These are phyloP conservation scores for Dolichopus griseipennis DNA, from an alignment of 2,888 invertebrate species.

Conservation along the genomic window DNA sequence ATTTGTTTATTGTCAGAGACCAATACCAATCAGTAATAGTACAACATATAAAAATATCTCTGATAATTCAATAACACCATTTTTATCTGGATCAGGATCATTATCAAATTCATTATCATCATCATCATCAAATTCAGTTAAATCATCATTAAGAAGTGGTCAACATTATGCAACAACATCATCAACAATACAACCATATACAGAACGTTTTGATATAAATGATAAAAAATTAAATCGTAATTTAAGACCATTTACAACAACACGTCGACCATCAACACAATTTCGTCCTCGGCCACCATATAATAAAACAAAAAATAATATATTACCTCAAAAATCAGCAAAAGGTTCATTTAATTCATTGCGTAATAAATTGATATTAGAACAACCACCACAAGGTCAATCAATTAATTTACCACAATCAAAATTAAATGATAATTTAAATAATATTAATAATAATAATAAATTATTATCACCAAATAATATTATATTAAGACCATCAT, in stretches of 20 bases:
- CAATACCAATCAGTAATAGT: constrained; percentile 4
- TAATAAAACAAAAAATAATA: constrained; percentile 4
- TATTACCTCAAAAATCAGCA: neutral
- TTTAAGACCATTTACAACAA: constrained; percentile 4
- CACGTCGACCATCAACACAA: constrained; percentile 1
- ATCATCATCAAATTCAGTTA: neutral
- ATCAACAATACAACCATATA: neutral
- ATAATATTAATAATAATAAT: neutral
- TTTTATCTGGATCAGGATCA: neutral
- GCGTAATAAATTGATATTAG: neutral
- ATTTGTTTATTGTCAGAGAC: neutral
- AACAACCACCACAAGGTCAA: neutral
- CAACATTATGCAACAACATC: constrained; percentile 6
- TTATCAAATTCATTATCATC: neutral
- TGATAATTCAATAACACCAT: neutral
- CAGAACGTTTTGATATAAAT: constrained; percentile 6
- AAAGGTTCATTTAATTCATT: neutral
- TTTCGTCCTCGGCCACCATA: neutral
- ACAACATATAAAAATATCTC: neutral
- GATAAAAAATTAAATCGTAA: constrained; percentile 6
- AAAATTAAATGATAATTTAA: neutral
- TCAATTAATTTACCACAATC: neutral
- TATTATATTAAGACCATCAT: neutral
- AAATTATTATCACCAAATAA: neutral
- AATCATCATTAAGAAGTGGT: constrained; percentile 1